phyloP scores from a whole-genome alignment of 1,140 invertebrate species.

The Conus ventricosus region DNA sequence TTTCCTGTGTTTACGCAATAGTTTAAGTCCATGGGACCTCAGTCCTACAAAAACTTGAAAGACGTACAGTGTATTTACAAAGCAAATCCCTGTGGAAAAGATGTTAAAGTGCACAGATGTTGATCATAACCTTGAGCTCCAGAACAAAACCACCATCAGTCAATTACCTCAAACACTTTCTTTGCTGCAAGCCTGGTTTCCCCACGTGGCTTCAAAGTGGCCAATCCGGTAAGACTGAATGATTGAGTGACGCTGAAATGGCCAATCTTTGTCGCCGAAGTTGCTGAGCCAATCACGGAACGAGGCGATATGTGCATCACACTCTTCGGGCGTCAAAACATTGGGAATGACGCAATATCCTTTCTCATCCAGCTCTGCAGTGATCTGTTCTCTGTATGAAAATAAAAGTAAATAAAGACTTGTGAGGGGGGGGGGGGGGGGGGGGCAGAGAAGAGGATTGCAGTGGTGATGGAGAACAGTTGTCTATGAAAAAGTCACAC shows the following conservation, averaged over 20 bases:
- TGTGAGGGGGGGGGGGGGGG: too few species aligned
- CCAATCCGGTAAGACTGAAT: conserved; percentile 52
- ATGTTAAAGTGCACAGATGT: too few species aligned
- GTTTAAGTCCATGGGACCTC: too few species aligned
- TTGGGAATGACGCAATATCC: conserved; percentile 30
- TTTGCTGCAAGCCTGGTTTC: conserved; percentile 49
- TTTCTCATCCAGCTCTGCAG: conserved; percentile 32
- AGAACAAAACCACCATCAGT: too few species aligned
- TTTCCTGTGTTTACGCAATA: too few species aligned
- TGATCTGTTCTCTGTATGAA: background rate
- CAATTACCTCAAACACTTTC: conserved; percentile 43
- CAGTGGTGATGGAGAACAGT: background rate
- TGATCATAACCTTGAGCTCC: too few species aligned
- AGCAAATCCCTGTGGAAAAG: too few species aligned
- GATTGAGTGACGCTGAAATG: conserved; percentile 37
- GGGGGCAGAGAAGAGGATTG: background rate
- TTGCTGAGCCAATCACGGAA: conserved; percentile 31
- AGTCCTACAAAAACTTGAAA: too few species aligned
- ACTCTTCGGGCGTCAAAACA: conserved; percentile 36
- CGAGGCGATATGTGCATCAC: conserved; percentile 27
- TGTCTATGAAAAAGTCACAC: background rate
- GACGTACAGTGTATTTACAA: too few species aligned
- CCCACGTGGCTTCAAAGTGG: conserved; percentile 53
- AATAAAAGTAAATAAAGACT: background rate
- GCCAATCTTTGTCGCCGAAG: conserved; percentile 27